A percentile compares a stretch with the other conserved stretches of the same genome.
These are phyloP conservation scores for Charanyca ferruginea DNA, from an alignment of 2,888 invertebrate species.

Conservation along the genomic window DNA sequence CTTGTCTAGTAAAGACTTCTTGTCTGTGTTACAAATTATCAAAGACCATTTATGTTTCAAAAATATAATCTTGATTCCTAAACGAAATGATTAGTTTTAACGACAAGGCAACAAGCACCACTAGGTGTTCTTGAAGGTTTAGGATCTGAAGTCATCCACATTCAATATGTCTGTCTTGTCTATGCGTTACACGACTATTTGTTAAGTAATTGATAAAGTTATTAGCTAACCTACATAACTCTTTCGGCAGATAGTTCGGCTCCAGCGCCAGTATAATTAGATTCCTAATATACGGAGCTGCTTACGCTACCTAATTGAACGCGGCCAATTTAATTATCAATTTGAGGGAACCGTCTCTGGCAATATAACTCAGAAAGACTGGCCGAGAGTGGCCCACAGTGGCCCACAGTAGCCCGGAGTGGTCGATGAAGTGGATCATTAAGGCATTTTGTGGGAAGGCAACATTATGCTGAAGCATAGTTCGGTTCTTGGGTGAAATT, in stretches of 20 bases:
- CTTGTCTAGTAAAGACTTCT: no score
- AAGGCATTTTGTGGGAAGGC: not conserved
- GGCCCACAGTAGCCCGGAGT: not conserved
- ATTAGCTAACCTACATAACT: not conserved
- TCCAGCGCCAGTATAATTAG: constrained; percentile 18
- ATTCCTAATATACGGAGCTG: constrained; percentile 19
- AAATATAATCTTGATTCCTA: no score
- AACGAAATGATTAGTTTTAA: no score
- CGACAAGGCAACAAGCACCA: no score
- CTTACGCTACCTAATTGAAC: constrained; percentile 32
- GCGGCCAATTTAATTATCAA: constrained; percentile 30
- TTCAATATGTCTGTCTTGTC: no score
- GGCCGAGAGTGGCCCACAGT: not conserved
- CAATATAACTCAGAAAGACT: not conserved
- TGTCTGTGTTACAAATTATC: no score
- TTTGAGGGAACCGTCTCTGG: constrained; percentile 6
- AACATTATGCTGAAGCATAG: not conserved
- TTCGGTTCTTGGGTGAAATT: not conserved
- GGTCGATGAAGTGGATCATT: not conserved
- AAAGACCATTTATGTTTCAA: no score
- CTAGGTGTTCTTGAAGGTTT: no score
- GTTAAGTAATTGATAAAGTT: not conserved
- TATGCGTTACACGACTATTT: no score
- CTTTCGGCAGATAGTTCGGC: not conserved
- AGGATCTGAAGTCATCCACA: no score